phyloP scores from a whole-genome alignment of 2,888 invertebrate genomes.

The Chaetogeoica ovagalla region DNA sequence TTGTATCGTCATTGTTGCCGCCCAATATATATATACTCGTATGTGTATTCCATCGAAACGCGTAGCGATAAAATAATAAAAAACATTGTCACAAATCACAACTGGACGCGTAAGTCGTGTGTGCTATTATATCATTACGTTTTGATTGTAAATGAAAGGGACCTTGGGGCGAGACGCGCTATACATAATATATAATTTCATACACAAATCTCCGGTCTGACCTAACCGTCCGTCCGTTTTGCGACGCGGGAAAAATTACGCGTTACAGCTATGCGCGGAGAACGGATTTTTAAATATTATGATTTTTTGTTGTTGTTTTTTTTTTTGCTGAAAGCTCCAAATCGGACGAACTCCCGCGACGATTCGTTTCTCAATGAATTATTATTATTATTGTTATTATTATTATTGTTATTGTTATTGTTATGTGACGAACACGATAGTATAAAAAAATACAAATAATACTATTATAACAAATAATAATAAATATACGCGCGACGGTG shows the following conservation, averaged over 20 bases:
- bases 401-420: too few species aligned
- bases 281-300: too few species aligned
- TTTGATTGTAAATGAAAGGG: conserved; percentile 19
- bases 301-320: too few species aligned
- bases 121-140: not conserved
- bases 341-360: not conserved
- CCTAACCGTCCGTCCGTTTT: conserved; percentile 1
- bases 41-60: not conserved
- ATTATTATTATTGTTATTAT: too few species aligned
- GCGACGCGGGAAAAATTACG: not conserved
- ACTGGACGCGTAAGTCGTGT: too few species aligned
- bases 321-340: too few species aligned
- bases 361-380: too few species aligned
- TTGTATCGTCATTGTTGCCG: too few species aligned
- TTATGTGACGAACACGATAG: too few species aligned
- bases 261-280: not conserved
- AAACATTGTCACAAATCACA: not conserved
- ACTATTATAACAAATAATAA: too few species aligned
- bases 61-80: not conserved
- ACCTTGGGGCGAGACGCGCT: conserved; percentile 7
- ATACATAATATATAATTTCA: not conserved
- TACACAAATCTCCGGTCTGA: conserved; percentile 8
- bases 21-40: not conserved
- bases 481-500: not conserved
- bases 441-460: too few species aligned